phyloP scores from a whole-genome alignment of 2,797 vertebrate species.

The Lacerta agilis region DNA sequence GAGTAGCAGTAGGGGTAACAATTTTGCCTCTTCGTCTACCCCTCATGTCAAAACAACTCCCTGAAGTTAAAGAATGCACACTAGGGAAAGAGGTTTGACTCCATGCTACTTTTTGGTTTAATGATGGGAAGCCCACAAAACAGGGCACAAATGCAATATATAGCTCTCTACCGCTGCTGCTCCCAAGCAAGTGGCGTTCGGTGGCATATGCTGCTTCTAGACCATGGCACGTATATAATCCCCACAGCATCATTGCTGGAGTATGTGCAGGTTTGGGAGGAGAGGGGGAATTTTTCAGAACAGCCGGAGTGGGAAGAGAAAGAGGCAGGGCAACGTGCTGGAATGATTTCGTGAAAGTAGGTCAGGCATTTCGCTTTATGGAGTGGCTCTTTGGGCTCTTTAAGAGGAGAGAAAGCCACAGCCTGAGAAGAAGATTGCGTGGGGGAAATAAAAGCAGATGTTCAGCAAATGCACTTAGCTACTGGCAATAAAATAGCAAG shows the following conservation, averaged over 20 bases:
- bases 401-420: conserved; percentile 18
- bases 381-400: conserved; percentile 44
- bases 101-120: background rate
- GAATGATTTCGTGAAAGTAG: conserved; percentile 27
- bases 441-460: conserved; percentile 21
- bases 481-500: conserved; percentile 35
- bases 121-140: background rate
- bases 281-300: background rate
- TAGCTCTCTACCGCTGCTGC: too few species aligned
- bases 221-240: background rate
- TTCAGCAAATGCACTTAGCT: conserved; percentile 32
- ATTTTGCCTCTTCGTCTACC: background rate
- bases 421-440: conserved; percentile 26
- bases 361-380: background rate
- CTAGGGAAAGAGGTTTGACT: background rate
- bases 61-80: background rate
- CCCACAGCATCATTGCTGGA: background rate
- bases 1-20: background rate
- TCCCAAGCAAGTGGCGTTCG: background rate
- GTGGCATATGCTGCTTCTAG: background rate
- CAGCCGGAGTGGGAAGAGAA: background rate
- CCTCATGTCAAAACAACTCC: background rate
- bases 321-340: background rate
- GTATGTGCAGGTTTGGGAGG: background rate
- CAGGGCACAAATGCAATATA: background rate